A percentile compares a stretch with the other conserved stretches of the same genome.
Conservation (phyloP, 2,888 invertebrate species). For the Eupithecia vulgata region DNA sequence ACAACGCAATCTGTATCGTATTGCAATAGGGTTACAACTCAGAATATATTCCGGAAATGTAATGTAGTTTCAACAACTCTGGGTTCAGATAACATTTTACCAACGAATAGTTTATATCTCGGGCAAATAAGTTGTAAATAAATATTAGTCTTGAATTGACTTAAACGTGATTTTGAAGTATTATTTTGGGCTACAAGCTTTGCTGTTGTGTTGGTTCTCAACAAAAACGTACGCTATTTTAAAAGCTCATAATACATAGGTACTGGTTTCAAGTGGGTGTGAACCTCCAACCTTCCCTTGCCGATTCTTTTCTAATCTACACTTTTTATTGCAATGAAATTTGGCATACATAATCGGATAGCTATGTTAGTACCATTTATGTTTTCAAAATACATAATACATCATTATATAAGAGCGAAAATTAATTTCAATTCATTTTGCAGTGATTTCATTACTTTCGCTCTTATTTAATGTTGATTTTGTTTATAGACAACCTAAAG, state of each 20-base stretch:
- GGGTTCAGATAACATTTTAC: constrained; percentile 13
- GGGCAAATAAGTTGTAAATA: background rate
- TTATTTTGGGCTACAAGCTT: background rate
- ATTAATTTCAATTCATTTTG: no score
- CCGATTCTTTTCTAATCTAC: no score
- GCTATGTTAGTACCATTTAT: no score
- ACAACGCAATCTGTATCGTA: constrained; percentile 12
- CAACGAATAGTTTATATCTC: constrained; percentile 10
- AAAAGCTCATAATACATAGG: background rate
- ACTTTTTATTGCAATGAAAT: no score
- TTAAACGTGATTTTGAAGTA: background rate
- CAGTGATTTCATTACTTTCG: no score
- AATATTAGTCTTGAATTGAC: background rate
- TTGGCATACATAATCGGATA: no score
- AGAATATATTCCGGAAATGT: constrained; percentile 17
- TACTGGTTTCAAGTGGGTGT: background rate
- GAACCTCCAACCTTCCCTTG: no score
- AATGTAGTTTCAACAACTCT: constrained; percentile 21
- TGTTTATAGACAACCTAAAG: no score
- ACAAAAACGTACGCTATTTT: background rate
- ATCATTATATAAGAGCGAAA: no score
- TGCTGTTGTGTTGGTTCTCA: background rate
- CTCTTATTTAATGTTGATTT: no score
- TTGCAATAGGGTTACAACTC: constrained; percentile 13
- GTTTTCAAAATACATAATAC: no score